Conservation (phyloP, 2,888 invertebrate genomes). For the Ecdyonurus torrentis region DNA sequence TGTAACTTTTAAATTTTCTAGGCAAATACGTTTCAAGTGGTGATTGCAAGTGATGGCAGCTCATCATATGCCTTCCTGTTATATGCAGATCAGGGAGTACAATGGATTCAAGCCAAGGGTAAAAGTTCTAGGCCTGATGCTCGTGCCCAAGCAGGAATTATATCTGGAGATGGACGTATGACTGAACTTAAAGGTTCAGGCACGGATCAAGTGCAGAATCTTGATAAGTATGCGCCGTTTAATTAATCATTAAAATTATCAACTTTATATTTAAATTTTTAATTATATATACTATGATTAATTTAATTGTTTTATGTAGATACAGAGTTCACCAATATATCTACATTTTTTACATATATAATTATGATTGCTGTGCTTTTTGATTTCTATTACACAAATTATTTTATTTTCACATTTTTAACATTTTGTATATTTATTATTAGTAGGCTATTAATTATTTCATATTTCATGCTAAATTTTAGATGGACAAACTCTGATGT, state of each 20-base stretch:
- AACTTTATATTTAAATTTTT: too few species aligned
- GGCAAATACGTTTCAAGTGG: constrained; percentile 77
- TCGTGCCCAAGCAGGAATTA: constrained; percentile 84
- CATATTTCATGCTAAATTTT: neutral
- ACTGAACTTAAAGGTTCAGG: constrained; percentile 73
- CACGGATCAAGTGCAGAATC: constrained; percentile 66
- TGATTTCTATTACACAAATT: too few species aligned
- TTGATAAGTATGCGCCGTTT: constrained; percentile 46
- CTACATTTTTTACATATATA: too few species aligned
- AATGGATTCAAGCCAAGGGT: constrained; percentile 68
- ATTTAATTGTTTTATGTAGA: too few species aligned
- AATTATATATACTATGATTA: too few species aligned
- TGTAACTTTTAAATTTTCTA: too few species aligned
- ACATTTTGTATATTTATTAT: too few species aligned
- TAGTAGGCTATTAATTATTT: too few species aligned
- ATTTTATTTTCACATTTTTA: too few species aligned
- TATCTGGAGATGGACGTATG: constrained; percentile 62
- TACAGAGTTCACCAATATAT: too few species aligned
- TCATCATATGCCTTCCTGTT: constrained; percentile 73
- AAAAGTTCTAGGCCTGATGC: constrained; percentile 70
- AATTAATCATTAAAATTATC: too few species aligned
- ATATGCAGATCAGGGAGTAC: constrained; percentile 74
- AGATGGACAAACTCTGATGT: constrained; percentile 76
- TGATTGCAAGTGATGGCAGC: constrained; percentile 52
- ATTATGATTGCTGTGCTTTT: too few species aligned